Evolutionary conservation across 2,113 vertebrate species (phyloP), one percentile per base, ranked within the genome.

Genomic region (Chloropsis hardwickii): DNA sequence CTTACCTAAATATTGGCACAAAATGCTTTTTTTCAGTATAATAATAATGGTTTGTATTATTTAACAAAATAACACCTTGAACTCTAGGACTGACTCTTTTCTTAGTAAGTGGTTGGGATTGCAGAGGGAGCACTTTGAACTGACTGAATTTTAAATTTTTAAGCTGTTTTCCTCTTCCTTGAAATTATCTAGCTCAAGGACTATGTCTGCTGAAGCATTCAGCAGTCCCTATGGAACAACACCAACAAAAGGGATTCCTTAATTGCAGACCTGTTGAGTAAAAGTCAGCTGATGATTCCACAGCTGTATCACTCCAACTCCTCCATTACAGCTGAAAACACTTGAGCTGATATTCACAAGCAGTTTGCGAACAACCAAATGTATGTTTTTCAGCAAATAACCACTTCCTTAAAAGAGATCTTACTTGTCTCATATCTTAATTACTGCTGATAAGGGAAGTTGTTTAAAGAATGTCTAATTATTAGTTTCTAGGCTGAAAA

Each of bases 361-460:
- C 81, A 77, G 40, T 87, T 81, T 87, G 61, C 78, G 90, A 91
- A 89, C 61, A 91, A 81, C 40, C 17, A 81, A 76, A 91, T 44
- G 10, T 12, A 64, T 82, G 27, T 64, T 95, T 89, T 91, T 93
- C 74, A 87, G 81, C 78, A 96, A 86, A 92, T 81, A 94, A 82
- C 58, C n/a, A 71, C 61, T 87, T 94, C 78, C 65, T 94, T 89
- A 84, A 81, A 86, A 89, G 82, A 92, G 50, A 88, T 31, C 69
- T 92, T 81, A 62, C 42, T 86, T 69, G 66, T 82, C 44, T 66
- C 1, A 0, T 50, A 61, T 65, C 65, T 86, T 79, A 88, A 81
- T 83, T 92, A 84, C 31, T 92, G 69, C 77, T 92, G 81, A 83
- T 88, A 88, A 73, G 39, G 27, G 44, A 72, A 48, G 8, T 81